phyloP scores from a whole-genome alignment of 2,113 vertebrate genomes.

The Thamnaconus septentrionalis region DNA sequence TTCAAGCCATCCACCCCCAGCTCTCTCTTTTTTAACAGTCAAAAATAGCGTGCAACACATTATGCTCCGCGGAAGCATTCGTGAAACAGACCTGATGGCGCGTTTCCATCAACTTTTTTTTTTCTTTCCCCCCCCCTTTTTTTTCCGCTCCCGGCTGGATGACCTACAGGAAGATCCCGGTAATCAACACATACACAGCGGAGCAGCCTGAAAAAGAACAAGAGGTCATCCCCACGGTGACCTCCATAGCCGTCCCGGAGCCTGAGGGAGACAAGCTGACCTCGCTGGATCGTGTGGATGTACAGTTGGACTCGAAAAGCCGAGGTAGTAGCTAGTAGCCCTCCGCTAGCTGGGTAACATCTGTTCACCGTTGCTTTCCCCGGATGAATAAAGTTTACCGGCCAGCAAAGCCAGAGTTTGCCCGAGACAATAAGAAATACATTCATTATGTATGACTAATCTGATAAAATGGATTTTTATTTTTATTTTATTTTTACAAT shows the following conservation, averaged over 20 bases:
- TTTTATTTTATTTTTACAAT: too few species aligned
- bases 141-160: not conserved
- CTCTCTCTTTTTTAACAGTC: slow-evolving; percentile 49
- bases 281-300: slow-evolving; percentile 59
- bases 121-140: not conserved
- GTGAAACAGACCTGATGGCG: slow-evolving; percentile 56
- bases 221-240: slow-evolving; percentile 71
- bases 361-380: not conserved
- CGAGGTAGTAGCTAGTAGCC: slow-evolving; percentile 49
- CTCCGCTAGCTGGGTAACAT: not conserved
- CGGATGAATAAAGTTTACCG: not conserved
- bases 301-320: slow-evolving; percentile 60
- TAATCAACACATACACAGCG: slow-evolving; percentile 64
- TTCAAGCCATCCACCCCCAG: slow-evolving; percentile 44
- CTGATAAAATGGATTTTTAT: too few species aligned
- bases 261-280: slow-evolving; percentile 63
- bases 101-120: slow-evolving; percentile 44
- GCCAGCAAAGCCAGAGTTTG: too few species aligned
- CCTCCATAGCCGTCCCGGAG: slow-evolving; percentile 62
- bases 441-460: too few species aligned
- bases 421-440: too few species aligned
- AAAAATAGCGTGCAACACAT: slow-evolving; percentile 62
- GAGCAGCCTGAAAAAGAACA: slow-evolving; percentile 74
- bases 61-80: slow-evolving; percentile 62
- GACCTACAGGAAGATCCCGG: slow-evolving; percentile 67